Base-by-base conservation (phyloP, 2,797 vertebrate genomes). In the Arnoldichthys spilopterus region DNA sequence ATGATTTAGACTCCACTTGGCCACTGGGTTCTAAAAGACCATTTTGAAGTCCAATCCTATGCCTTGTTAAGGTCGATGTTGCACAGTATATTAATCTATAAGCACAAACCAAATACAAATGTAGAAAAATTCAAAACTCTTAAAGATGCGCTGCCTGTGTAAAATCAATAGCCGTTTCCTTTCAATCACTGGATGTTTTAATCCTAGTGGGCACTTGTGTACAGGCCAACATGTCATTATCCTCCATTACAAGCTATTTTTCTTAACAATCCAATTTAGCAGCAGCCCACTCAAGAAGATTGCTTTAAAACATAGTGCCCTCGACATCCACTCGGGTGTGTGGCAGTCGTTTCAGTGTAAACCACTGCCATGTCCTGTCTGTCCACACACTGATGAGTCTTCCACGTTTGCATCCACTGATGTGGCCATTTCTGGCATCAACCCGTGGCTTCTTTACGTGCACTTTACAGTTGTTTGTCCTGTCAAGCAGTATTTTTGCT, bases 201-300 rank as follows among this genome's bases (percentile, higher is more conserved):
- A 3, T 37, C 8, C 34, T 37, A 26, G n/a, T 2, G 4, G 22
- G 22, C 13, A 30, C 13, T 3, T 56, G 18, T 59, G 24, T 30
- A 26, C 15, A 34, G 12, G 72, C 47, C 37, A 76, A 40, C 47
- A 72, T 61, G 43, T 15, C 30, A 53, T 68, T 61, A 67, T 30
- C 26, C 6, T 30, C n/a, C 8, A 63, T 70, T 70, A 61, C 4
- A 51, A 22, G 37, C 26, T 54, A 22, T 72, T 28, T 64, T 22
- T 61, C 61, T 66, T 63, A 24, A 64, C 4, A 49, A 28, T 24
- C 28, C 59, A 51, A 24, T 69, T 15, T 49, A 24, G 26, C 45
- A 49, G 16, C 26, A 51, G 15, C 13, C 16, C 1, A 18, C 24
- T 51, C 15, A n/a, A n/a, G 18, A 49, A 20, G 45, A 20, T 11